Base-by-base conservation (phyloP, 2,888 invertebrate genomes). In the Drosophila kuntzei region DNA sequence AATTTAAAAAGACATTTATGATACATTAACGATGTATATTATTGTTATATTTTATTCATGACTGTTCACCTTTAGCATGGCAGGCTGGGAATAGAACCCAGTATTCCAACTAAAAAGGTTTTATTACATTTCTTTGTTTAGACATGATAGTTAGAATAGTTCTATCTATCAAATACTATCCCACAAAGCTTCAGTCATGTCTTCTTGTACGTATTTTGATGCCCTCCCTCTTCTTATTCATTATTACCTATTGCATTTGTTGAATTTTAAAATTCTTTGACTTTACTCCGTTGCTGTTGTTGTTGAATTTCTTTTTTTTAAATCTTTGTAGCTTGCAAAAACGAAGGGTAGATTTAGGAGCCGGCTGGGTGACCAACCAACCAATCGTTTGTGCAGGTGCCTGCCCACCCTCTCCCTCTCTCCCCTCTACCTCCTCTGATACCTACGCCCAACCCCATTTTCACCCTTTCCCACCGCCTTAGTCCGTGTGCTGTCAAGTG, bases 401-500 rank as follows among this genome's bases (percentile, higher is more conserved):
- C 61, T 18, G 29, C 22, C 1, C 36, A 25, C 18, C 29, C 3
- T 8, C 14, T 1, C 2, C 20, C 22, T 12, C 14, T 0, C 44
- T 11, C 11, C 14, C 1, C 25, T 1, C 22, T 16, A 53, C 12
- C n/a, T n/a, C n/a, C n/a, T n/a, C n/a, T n/a, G n/a, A n/a, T n/a
- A 18, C 12, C 22, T 25, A 7, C 3, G 25, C 7, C 27, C 27
- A 27, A 1, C 57, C 5, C n/a, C 12, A 16, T 14, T 25, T 34
- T 25, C 16, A 1, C n/a, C 37, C 55, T 34, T 39, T 12, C 18
- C 6, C 37, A 9, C 14, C 16, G 16, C 51, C 43, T 36, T 27
- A 58, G 66, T 29, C 54, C 54, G 59, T 76, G 68, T 67, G 72
- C 80, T 83, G 80, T 87, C 86, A 85, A 87, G 87, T 85, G 84